These are phyloP conservation scores for Aquatica leii DNA, from an alignment of 2,888 invertebrate genomes.

Conservation along the genomic window DNA sequence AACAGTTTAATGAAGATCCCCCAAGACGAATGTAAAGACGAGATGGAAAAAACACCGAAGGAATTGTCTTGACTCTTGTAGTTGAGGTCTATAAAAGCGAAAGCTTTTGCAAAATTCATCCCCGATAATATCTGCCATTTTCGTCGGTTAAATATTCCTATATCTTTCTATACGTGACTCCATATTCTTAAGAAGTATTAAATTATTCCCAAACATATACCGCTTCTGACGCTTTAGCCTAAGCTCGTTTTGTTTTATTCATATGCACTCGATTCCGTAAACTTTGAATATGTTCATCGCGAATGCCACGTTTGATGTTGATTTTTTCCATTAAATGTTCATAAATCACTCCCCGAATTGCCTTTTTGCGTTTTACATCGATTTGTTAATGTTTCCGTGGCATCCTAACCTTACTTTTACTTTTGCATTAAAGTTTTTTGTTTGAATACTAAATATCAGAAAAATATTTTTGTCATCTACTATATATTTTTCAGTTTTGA, in stretches of 20 bases:
- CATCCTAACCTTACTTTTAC: too few relatives aligned
- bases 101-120: slow-evolving; percentile 35
- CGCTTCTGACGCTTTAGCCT: slow-evolving; percentile 51
- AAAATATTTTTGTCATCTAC: too few relatives aligned
- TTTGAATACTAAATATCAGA: too few relatives aligned
- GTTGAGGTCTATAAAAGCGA: slow-evolving; percentile 18
- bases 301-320: slow-evolving; percentile 33
- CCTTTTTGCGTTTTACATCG: too few relatives aligned
- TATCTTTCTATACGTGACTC: slow-evolving; percentile 56
- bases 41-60: too few relatives aligned
- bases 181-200: slow-evolving; percentile 58
- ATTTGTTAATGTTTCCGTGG: too few relatives aligned
- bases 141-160: slow-evolving; percentile 54
- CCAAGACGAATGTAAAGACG: slow-evolving; percentile 32
- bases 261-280: slow-evolving; percentile 57
- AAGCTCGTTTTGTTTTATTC: slow-evolving; percentile 60
- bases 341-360: too few relatives aligned
- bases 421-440: too few relatives aligned
- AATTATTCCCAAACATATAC: slow-evolving; percentile 56
- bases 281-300: slow-evolving; percentile 44
- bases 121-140: slow-evolving; percentile 39
- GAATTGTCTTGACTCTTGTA: slow-evolving; percentile 23
- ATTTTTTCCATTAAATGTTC: too few relatives aligned
- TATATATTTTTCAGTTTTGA: too few relatives aligned
- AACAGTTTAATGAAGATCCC: slow-evolving; percentile 24